These are phyloP conservation scores for Synanthedon formicaeformis DNA, from an alignment of 2,888 invertebrate species.

Conservation along the genomic window DNA sequence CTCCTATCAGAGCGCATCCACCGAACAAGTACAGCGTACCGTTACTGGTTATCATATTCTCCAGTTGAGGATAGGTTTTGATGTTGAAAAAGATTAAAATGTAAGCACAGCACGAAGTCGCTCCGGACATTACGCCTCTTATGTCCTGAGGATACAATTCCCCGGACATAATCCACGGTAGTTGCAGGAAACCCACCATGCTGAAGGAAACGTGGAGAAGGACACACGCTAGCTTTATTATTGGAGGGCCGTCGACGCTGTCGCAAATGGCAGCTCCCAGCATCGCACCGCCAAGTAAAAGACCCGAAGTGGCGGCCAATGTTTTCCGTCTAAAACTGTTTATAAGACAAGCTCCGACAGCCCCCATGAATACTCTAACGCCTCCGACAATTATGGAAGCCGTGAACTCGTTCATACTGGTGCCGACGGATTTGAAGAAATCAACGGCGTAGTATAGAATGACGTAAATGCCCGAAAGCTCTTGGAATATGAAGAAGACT, in stretches of 20 bases:
- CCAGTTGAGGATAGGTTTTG: conserved; percentile 76
- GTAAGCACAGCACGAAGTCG: conserved; percentile 78
- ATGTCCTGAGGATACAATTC: conserved; percentile 78
- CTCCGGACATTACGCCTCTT: conserved; percentile 76
- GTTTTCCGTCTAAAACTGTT: conserved; percentile 73
- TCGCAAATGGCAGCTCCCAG: conserved; percentile 73
- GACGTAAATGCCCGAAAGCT: conserved; percentile 79
- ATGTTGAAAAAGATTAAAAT: conserved; percentile 77
- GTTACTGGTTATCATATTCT: conserved; percentile 68
- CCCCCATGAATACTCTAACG: conserved; percentile 75
- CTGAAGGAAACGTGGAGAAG: conserved; percentile 77
- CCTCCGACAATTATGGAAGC: conserved; percentile 78
- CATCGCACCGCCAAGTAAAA: conserved; percentile 75
- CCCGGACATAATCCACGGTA: conserved; percentile 82
- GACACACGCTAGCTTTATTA: conserved; percentile 70
- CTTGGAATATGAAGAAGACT: conserved; percentile 77
- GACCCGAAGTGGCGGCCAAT: conserved; percentile 74
- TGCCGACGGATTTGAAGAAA: conserved; percentile 76
- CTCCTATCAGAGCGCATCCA: conserved; percentile 70
- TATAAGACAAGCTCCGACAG: conserved; percentile 75
- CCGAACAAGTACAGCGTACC: conserved; percentile 75
- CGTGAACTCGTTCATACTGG: conserved; percentile 74
- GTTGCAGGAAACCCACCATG: conserved; percentile 79
- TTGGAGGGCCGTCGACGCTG: conserved; percentile 63
- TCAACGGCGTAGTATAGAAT: conserved; percentile 80